phyloP scores from a whole-genome alignment of 2,113 vertebrate genomes.

The Campylorhamphus procurvoides region DNA sequence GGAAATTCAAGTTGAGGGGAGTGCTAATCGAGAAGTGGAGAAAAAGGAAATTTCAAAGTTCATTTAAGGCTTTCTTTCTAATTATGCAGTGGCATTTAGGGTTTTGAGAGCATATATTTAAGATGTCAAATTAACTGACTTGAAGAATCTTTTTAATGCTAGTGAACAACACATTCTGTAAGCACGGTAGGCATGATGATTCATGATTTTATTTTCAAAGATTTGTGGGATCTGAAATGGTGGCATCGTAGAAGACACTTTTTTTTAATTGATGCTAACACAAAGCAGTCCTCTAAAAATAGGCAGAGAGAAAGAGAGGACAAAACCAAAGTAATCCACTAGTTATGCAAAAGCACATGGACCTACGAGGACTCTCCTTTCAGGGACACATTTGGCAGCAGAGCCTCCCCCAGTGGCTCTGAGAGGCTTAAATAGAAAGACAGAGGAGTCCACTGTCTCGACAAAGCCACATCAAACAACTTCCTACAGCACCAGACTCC shows the following conservation, averaged over 20 bases:
- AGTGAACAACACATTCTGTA: constrained; percentile 14
- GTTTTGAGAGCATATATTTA: constrained; percentile 5
- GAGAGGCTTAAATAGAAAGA: not conserved
- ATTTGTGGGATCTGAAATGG: not conserved
- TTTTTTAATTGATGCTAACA: not conserved
- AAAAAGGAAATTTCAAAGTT: not conserved
- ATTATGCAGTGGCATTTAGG: constrained; percentile 17
- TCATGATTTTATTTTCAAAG: constrained; percentile 9
- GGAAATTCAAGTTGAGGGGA: not conserved
- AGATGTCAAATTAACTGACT: constrained; percentile 23
- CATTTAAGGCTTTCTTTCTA: not conserved
- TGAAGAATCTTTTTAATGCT: not conserved
- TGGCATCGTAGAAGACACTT: not conserved
- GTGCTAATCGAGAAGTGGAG: not conserved
- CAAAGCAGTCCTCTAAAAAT: not conserved
- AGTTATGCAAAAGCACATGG: not conserved
- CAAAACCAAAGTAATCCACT: not conserved
- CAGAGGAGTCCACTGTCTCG: not conserved
- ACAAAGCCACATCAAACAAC: not conserved
- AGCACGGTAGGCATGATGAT: constrained; percentile 3
- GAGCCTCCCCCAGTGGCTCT: not conserved
- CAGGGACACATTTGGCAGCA: not conserved
- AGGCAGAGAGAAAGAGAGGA: not conserved
- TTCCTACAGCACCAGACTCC: not conserved
- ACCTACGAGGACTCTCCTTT: not conserved